Percentiles rank a stretch among this genome's conserved stretches.
Conservation (phyloP, 2,797 vertebrate species). For the Nyctibius grandis region DNA sequence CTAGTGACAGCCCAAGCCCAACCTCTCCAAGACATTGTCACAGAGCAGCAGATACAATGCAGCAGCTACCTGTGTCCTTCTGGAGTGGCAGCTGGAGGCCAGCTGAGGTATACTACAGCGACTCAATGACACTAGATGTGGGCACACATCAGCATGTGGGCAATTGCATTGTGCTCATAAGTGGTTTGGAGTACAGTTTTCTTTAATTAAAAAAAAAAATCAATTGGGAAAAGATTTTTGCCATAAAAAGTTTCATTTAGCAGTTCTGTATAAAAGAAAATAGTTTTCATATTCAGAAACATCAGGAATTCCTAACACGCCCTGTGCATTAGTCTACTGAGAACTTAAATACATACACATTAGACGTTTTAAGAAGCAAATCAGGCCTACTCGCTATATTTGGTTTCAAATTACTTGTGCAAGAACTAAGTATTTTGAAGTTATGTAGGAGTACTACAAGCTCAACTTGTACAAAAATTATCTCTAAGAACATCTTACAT, state of each 20-base stretch:
- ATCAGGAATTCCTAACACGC: neutral
- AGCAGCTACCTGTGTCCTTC: neutral
- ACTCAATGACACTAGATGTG: neutral
- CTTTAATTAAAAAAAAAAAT: neutral
- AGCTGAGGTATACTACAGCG: neutral
- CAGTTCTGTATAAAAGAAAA: neutral
- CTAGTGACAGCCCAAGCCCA: neutral
- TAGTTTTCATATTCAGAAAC: neutral
- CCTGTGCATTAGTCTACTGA: neutral
- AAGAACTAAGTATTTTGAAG: conserved; percentile 11
- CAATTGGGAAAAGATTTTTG: neutral
- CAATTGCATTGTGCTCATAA: accelerated
- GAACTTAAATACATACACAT: neutral
- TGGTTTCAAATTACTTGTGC: neutral
- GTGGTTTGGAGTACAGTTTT: neutral
- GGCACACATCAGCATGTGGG: neutral
- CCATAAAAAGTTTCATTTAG: neutral
- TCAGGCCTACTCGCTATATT: neutral
- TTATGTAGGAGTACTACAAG: neutral
- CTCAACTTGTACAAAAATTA: conserved; percentile 4
- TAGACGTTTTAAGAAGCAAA: neutral
- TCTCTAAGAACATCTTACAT: neutral
- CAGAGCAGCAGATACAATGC: accelerated
- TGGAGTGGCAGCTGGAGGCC: neutral
- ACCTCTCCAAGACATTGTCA: neutral